Evolutionary conservation across 2,888 invertebrate species (phyloP).

Genomic region (Drosophila longiperda): DNA sequence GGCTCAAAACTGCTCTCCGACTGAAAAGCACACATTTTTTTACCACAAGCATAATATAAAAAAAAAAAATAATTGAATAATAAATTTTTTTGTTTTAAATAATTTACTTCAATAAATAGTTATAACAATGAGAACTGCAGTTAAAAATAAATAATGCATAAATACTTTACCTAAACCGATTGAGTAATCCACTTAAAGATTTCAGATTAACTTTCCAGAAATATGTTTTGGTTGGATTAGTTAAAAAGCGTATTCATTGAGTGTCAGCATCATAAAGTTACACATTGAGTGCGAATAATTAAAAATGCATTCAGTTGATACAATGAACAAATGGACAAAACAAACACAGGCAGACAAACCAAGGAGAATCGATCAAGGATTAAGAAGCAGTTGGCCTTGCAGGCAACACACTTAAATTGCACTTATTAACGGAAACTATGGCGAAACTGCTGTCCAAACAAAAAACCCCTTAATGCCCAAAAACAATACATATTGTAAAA

Average conservation of each 20-base stretch:
- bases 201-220: slow-evolving; percentile 19
- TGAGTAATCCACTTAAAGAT: slow-evolving; percentile 57
- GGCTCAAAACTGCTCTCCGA: neutral
- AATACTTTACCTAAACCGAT: slow-evolving; percentile 35
- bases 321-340: slow-evolving; percentile 49
- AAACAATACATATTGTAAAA: slow-evolving; percentile 70
- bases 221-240: slow-evolving; percentile 12
- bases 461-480: slow-evolving; percentile 78
- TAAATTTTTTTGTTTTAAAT: neutral
- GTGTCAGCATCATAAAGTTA: slow-evolving; percentile 32
- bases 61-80: neutral
- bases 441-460: slow-evolving; percentile 60
- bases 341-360: slow-evolving; percentile 16
- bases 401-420: slow-evolving; percentile 48
- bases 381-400: slow-evolving; percentile 44
- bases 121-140: neutral
- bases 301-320: slow-evolving; percentile 65
- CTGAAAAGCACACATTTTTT: neutral
- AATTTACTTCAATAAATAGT: neutral
- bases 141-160: slow-evolving; percentile 11
- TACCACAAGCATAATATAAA: neutral
- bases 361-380: slow-evolving; percentile 34
- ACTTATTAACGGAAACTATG: slow-evolving; percentile 60
- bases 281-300: slow-evolving; percentile 59
- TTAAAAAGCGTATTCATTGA: slow-evolving; percentile 70